These are phyloP conservation scores for Myotis davidii DNA, from an alignment of 2,113 vertebrate species.

Conservation along the genomic window DNA sequence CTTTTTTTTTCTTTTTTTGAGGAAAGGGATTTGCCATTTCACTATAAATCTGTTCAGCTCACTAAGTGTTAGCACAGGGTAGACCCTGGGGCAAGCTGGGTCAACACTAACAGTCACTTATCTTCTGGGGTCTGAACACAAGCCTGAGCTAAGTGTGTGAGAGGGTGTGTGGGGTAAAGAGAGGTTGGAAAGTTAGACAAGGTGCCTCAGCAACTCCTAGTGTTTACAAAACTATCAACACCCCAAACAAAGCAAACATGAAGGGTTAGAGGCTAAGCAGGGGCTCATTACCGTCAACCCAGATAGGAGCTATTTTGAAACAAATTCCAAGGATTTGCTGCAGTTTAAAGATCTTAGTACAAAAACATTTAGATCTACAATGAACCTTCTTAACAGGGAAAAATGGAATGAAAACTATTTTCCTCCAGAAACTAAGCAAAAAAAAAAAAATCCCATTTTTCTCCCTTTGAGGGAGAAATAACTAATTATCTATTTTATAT, in stretches of 20 bases:
- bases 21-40: background rate
- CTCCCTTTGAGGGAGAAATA: background rate
- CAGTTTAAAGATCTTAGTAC: background rate
- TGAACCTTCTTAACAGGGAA: background rate
- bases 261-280: background rate
- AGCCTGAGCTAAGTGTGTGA: background rate
- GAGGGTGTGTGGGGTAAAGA: background rate
- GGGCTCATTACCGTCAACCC: background rate
- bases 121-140: background rate
- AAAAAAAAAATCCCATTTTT: background rate
- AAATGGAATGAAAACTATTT: constrained; percentile 9
- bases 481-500: background rate
- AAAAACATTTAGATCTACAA: constrained; percentile 44
- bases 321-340: background rate
- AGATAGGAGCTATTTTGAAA: background rate
- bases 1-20: background rate
- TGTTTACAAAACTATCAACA: background rate
- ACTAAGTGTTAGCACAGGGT: background rate
- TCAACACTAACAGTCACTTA: background rate
- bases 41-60: background rate
- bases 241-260: background rate
- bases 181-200: background rate
- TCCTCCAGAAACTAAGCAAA: constrained; percentile 20
- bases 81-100: background rate
- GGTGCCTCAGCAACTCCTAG: background rate